Percentiles rank a stretch among this genome's conserved stretches.
Conservation (phyloP, 2,797 vertebrate genomes). For the Coluber constrictor region DNA sequence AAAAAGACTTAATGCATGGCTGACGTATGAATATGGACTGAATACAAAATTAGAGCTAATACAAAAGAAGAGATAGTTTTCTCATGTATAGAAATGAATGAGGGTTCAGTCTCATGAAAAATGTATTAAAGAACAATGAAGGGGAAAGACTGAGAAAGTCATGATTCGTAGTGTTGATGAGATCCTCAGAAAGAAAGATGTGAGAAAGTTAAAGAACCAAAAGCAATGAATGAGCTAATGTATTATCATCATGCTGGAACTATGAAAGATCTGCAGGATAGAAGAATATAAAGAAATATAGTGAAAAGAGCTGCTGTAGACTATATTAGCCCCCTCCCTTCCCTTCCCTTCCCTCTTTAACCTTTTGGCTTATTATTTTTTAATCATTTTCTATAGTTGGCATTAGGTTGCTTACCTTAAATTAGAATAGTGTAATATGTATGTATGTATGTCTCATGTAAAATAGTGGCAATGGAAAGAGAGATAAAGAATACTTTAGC, state of each 20-base stretch:
- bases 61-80: not conserved
- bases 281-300: not conserved
- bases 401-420: not conserved
- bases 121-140: not conserved
- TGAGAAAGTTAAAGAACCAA: not conserved
- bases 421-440: not conserved
- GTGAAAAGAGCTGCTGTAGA: not conserved
- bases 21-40: not conserved
- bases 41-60: not conserved
- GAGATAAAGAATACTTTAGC: not conserved
- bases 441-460: not conserved
- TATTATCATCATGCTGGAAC: not conserved
- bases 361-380: not conserved
- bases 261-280: not conserved
- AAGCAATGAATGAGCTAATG: not conserved
- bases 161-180: not conserved
- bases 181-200: not conserved
- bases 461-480: not conserved
- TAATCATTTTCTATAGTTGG: not conserved
- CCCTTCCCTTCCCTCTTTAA: not conserved
- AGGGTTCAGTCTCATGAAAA: not conserved
- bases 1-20: not conserved
- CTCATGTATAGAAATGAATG: not conserved
- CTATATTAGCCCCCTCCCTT: not conserved
- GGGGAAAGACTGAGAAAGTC: not conserved